Evolutionary conservation across 2,113 vertebrate species (phyloP), one percentile per base, ranked within the genome.

Genomic region (Takifugu bimaculatus): DNA sequence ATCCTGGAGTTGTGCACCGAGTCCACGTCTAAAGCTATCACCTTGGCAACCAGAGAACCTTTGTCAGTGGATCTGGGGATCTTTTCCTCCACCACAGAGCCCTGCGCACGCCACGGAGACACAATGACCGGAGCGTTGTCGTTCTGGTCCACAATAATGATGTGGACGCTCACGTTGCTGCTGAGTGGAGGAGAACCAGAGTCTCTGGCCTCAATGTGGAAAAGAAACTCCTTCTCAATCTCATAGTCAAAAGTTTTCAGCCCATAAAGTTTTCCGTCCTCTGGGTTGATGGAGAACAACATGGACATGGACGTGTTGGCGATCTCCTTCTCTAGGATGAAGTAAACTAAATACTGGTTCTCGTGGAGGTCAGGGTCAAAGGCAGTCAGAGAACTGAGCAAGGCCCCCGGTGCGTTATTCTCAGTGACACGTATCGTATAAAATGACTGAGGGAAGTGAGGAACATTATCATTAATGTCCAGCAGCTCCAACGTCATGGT

Each of bases 121-220:
- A 92, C 60, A 0, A 93, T 89, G 13, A 92, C 82, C 0, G 92
- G 91, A 1, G 87, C 80, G 0, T 94, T 93, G 87, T 93, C 91
- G 0, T 94, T 93, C 82, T 94, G 91, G 44, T 94, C 91, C 79
- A 93, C 51, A 52, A 93, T 88, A 0, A 91, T 87, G 73, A 93
- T 87, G 57, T 88, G 85, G 5, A 93, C 89, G 0, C 90, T 92
- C n/a, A 88, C 91, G 0, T 92, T 93, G 66, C 89, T 80, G 2
- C 88, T 91, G 44, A 83, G 85, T 28, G 80, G 83, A 75, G 83
- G 83, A 63, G 79, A 78, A 15, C 86, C 86, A 49, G 81, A 81
- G 69, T 88, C 86, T 66, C 82, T 79, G 73, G 86, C 84, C 76
- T 85, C 80, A 6, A 88, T 74, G 51, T 82, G 84, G 73, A 88